These are phyloP conservation scores for Chrysogorgia sp. DNA, from an alignment of 92 coral and sea anemone genomes.

Conservation along the genomic window DNA sequence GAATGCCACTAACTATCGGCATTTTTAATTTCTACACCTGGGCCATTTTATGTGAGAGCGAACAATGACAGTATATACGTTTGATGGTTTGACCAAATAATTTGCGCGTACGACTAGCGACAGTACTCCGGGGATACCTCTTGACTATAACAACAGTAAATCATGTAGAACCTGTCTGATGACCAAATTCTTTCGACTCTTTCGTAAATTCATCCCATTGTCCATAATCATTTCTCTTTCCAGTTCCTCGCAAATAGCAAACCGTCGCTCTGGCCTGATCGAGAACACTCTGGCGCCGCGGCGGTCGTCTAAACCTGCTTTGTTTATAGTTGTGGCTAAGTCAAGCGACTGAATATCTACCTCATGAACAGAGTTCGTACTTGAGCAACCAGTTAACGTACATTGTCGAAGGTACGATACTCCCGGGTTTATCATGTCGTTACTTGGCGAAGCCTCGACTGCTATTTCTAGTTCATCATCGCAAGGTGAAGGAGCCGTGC, in stretches of 20 bases:
- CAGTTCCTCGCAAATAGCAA: conserved; percentile 39
- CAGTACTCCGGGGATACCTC: not conserved
- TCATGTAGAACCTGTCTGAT: conserved; percentile 45
- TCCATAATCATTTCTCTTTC: conserved; percentile 30
- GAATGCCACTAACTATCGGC: conserved; percentile 12
- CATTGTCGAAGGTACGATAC: conserved; percentile 2
- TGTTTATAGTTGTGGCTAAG: not conserved
- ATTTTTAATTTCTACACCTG: not conserved
- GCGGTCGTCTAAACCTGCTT: not conserved
- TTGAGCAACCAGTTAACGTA: not conserved
- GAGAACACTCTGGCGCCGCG: not conserved
- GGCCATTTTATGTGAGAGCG: not conserved
- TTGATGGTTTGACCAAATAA: not conserved
- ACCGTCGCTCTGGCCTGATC: not conserved
- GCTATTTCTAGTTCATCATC: conserved; percentile 28
- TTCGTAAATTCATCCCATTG: conserved; percentile 32
- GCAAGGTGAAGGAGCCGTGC: not conserved
- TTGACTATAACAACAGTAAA: conserved; percentile 23
- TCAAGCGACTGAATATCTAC: not conserved
- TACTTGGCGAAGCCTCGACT: conserved; percentile 13
- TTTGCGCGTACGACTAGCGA: not conserved
- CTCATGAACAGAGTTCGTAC: not conserved
- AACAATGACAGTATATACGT: not conserved
- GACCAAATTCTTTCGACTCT: conserved; percentile 36
- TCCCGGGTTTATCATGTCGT: not conserved